Conservation (phyloP, 2,113 vertebrate species). For the Nerophis ophidion region DNA sequence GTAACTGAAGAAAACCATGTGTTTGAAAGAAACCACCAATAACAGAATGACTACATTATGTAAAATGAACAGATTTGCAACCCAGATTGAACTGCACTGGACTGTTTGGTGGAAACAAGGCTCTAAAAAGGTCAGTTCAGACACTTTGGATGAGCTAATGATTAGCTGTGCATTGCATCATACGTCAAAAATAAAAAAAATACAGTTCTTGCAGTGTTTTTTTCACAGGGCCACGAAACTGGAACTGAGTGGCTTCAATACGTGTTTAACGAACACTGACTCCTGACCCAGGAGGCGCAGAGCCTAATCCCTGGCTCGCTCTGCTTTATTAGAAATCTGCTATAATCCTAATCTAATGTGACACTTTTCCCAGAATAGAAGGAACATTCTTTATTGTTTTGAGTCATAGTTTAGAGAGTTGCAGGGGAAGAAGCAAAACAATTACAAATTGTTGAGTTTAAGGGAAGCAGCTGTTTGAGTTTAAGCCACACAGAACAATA, state of each 20-base stretch:
- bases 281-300: constrained; percentile 24
- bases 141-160: too few relatives aligned
- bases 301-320: constrained; percentile 39
- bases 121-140: too few relatives aligned
- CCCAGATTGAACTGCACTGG: too few relatives aligned
- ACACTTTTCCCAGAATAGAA: constrained; percentile 57
- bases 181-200: not conserved
- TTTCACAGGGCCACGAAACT: not conserved
- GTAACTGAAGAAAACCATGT: constrained; percentile 5
- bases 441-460: not conserved
- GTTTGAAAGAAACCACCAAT: too few relatives aligned
- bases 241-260: constrained; percentile 2
- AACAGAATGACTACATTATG: too few relatives aligned
- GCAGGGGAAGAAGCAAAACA: constrained; percentile 23
- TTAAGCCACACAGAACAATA: not conserved
- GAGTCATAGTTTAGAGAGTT: constrained; percentile 14
- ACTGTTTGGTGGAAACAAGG: too few relatives aligned
- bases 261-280: constrained; percentile 25
- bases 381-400: constrained; percentile 15
- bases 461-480: constrained; percentile 4
- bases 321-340: constrained; percentile 40
- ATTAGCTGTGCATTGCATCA: not conserved
- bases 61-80: too few relatives aligned
- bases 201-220: not conserved
- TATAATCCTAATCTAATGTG: constrained; percentile 63